Percentiles rank a stretch among this genome's conserved stretches.
phyloP scores from a whole-genome alignment of 2,113 vertebrate species.

The Myrmecophaga tridactyla region DNA sequence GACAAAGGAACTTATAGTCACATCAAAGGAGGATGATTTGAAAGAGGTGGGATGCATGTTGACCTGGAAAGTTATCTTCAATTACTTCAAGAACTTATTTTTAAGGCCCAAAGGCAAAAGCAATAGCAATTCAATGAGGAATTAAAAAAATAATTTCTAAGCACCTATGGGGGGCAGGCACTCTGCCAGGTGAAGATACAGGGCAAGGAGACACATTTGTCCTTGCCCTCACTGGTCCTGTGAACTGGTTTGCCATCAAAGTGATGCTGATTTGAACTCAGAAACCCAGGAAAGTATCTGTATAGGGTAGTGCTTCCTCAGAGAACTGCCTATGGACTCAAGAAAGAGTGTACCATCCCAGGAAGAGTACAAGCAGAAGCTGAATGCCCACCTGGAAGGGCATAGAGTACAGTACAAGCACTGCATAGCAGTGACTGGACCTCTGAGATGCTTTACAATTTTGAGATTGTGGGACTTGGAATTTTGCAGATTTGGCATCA shows the following conservation, averaged over 20 bases:
- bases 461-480: not conserved
- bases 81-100: not conserved
- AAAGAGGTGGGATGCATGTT: fast-evolving
- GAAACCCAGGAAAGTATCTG: not conserved
- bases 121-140: not conserved
- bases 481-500: not conserved
- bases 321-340: not conserved
- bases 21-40: not conserved
- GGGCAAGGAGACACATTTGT: not conserved
- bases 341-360: not conserved
- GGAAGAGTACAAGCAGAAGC: too few relatives aligned
- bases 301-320: not conserved
- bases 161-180: fast-evolving
- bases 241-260: not conserved
- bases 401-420: not conserved
- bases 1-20: not conserved
- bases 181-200: fast-evolving
- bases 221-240: fast-evolving
- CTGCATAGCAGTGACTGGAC: fast-evolving
- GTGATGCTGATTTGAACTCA: not conserved
- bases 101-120: not conserved
- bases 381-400: not conserved
- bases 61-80: not conserved
- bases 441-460: not conserved
- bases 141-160: not conserved